Evolutionary conservation across 1,140 invertebrate genomes (phyloP).

Genomic region (Lucilia sericata): DNA sequence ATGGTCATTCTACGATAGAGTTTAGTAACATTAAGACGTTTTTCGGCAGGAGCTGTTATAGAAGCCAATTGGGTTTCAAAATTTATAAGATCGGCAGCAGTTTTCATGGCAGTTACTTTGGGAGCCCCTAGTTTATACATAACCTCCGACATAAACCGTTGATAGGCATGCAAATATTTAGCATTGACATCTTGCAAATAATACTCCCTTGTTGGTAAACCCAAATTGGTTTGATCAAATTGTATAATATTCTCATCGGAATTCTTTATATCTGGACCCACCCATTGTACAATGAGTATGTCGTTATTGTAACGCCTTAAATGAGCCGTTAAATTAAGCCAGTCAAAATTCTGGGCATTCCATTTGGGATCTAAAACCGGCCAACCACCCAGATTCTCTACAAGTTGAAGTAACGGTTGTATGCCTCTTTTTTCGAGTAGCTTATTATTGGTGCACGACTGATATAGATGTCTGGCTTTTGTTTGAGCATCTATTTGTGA

Average conservation of each 20-base stretch:
- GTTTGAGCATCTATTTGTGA: conserved; percentile 71
- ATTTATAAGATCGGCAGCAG: conserved; percentile 80
- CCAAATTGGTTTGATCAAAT: conserved; percentile 89
- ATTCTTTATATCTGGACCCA: conserved; percentile 90
- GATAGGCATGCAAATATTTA: conserved; percentile 82
- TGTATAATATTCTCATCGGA: conserved; percentile 88
- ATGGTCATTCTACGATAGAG: conserved; percentile 85
- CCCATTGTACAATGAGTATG: conserved; percentile 83
- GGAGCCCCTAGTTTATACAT: conserved; percentile 77
- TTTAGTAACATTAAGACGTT: conserved; percentile 78
- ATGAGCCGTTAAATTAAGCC: conserved; percentile 80
- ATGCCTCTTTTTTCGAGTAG: conserved; percentile 77
- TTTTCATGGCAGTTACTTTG: conserved; percentile 70
- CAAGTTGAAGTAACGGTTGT: conserved; percentile 77
- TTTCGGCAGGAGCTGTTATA: conserved; percentile 77
- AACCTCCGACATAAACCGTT: conserved; percentile 80
- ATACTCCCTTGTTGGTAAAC: conserved; percentile 87
- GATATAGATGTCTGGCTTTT: conserved; percentile 85
- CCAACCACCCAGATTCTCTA: conserved; percentile 86
- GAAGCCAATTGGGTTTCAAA: conserved; percentile 82
- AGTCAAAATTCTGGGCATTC: conserved; percentile 77
- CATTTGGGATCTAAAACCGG: conserved; percentile 79
- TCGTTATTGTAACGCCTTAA: conserved; percentile 87
- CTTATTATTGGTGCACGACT: conserved; percentile 86
- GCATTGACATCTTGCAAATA: conserved; percentile 79